Conservation (phyloP, 2,797 vertebrate species). For the Sylvilagus floridanus region DNA sequence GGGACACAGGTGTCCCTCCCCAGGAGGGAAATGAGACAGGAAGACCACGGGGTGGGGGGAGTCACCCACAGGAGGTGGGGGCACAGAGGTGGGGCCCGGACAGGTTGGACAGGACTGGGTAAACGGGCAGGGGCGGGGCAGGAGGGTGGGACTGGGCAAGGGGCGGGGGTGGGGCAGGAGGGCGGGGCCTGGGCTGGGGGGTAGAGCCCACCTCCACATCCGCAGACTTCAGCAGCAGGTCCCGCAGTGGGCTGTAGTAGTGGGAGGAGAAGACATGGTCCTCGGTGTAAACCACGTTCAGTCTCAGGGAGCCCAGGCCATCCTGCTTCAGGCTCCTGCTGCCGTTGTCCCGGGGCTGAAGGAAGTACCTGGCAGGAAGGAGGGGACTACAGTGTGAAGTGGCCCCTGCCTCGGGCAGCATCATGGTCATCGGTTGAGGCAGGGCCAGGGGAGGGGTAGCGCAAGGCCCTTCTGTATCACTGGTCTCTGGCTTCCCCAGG, state of each 20-base stretch:
- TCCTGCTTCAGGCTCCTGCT: conserved; percentile 96
- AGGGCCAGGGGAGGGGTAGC: too few species aligned
- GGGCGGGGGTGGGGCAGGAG: neutral
- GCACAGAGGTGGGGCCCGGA: too few species aligned
- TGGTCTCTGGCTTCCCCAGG: too few species aligned
- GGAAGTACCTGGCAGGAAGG: conserved; percentile 93
- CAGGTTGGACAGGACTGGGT: too few species aligned
- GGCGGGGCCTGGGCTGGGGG: neutral
- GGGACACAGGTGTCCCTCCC: too few species aligned
- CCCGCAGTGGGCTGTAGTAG: conserved; percentile 95
- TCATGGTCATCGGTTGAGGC: too few species aligned
- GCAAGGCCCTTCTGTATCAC: too few species aligned
- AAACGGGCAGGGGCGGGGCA: too few species aligned
- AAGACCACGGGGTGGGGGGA: too few species aligned
- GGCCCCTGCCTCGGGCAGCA: too few species aligned
- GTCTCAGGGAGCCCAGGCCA: conserved; percentile 96
- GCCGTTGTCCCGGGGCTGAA: conserved; percentile 97
- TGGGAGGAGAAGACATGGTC: conserved; percentile 98
- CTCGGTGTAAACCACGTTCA: conserved; percentile 99
- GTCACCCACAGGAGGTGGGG: too few species aligned
- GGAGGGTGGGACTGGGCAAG: neutral
- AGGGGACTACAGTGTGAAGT: too few species aligned
- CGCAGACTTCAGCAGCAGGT: conserved; percentile 94
- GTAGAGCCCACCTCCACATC: conserved; percentile 90
- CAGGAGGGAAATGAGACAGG: neutral